These are phyloP conservation scores for Phylloscopus whistleri DNA, from an alignment of 2,113 vertebrate species.

Conservation along the genomic window DNA sequence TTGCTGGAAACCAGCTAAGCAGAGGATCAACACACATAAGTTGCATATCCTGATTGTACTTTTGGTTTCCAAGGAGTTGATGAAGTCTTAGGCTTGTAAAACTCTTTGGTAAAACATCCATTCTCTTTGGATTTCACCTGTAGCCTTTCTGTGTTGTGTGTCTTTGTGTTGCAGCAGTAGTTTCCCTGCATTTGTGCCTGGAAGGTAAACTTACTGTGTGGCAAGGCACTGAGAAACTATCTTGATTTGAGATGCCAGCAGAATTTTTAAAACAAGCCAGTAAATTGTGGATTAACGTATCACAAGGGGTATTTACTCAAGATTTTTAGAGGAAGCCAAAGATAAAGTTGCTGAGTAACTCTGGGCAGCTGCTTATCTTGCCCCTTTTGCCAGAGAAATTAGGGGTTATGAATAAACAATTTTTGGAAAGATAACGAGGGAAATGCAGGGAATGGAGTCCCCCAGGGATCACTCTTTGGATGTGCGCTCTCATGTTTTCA, in stretches of 20 bases:
- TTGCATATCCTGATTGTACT: neutral
- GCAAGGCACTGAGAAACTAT: neutral
- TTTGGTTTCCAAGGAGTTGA: neutral
- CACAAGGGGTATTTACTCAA: neutral
- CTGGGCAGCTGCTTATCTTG: neutral
- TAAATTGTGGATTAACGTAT: neutral
- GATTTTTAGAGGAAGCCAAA: neutral
- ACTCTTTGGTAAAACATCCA: neutral
- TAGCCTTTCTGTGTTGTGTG: neutral
- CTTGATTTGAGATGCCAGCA: neutral
- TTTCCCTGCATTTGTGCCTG: neutral
- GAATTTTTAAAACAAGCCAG: neutral
- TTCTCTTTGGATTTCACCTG: neutral
- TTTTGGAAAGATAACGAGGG: neutral
- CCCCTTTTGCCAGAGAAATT: neutral
- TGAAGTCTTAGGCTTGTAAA: neutral
- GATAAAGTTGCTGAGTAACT: neutral
- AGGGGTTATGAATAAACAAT: neutral
- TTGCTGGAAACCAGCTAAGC: neutral
- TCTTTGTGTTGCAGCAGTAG: neutral
- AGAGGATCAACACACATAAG: neutral
- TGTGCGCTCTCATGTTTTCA: neutral
- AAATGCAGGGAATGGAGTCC: neutral
- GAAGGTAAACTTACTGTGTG: neutral
- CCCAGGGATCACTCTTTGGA: neutral